Base-by-base conservation (phyloP, 2,888 invertebrate species). In the Encarsia formosa region DNA sequence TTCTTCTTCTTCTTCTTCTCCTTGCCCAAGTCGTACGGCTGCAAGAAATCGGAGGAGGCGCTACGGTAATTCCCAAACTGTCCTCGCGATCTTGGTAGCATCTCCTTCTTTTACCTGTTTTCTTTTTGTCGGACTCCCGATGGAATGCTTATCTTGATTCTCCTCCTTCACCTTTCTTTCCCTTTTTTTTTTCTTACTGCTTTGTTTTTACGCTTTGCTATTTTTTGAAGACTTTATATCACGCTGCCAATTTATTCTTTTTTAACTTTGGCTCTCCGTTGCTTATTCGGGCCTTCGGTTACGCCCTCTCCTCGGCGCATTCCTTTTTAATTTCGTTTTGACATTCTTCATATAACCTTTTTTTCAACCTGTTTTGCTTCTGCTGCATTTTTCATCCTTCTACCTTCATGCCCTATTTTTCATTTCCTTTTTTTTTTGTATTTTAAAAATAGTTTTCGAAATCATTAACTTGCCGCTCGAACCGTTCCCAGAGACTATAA, bases 61-160 rank as follows among this genome's bases (percentile, higher is more conserved):
- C 58, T 26, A 49, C 49, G 49, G 56, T 52, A 49, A 56, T 56
- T 56, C 56, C 26, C 42, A 41, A 49, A 53, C 55, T 53, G 55
- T 56, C 55, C 51, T 55, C 51, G 49, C 42, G 41, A 39, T 48
- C 47, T 4, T 20, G n/a, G 38, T 29, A 15, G 9, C 20, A 5
- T 34, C 22, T 38, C 23, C 13, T 9, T 16, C 34, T 37, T 18
- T 46, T 11, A 44, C 29, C 39, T 11, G 19, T 48, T 38, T 47
- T 39, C 26, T 52, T 48, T 52, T 38, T 32, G 15, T 31, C 19
- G 22, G 6, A 20, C 24, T 31, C 13, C 26, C 42, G 23, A 19
- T 23, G 24, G 41, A 48, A 52, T 39, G 37, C 45, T 45, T 37
- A 41, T 47, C 37, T 34, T 8, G 19, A 35, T 20, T 9, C 40